A percentile compares a stretch with the other conserved stretches of the same genome.
Conservation (phyloP, 2,113 vertebrate species). For the Ivindomyrus marchei region DNA sequence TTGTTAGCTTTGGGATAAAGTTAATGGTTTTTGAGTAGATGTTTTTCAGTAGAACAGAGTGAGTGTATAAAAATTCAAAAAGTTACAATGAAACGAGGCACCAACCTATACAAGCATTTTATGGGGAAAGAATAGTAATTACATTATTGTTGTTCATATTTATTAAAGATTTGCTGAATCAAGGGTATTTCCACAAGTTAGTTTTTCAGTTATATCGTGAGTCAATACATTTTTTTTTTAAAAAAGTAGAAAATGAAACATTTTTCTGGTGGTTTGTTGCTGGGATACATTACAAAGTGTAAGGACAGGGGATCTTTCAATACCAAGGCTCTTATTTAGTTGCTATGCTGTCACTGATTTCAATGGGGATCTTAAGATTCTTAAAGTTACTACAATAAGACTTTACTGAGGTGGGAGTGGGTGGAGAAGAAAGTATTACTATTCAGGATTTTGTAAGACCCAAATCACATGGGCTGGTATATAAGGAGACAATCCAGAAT, state of each 20-base stretch:
- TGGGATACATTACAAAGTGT: not conserved
- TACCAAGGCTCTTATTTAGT: constrained; percentile 10
- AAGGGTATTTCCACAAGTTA: not conserved
- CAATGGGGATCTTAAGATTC: not conserved
- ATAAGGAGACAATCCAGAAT: not conserved
- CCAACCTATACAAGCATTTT: not conserved
- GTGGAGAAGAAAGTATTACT: not conserved
- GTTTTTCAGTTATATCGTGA: no score
- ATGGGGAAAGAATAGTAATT: not conserved
- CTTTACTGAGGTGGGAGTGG: not conserved
- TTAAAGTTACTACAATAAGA: not conserved
- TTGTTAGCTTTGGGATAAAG: not conserved
- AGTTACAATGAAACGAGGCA: not conserved
- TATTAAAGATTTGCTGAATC: not conserved
- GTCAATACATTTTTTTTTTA: not conserved
- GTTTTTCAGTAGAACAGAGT: not conserved
- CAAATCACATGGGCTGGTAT: not conserved
- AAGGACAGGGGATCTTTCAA: not conserved
- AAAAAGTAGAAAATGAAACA: not conserved
- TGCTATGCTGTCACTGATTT: not conserved
- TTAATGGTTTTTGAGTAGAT: not conserved
- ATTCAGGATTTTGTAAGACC: not conserved
- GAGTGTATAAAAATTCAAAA: not conserved
- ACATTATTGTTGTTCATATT: not conserved
- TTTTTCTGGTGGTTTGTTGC: constrained; percentile 14